phyloP scores from a whole-genome alignment of 2,888 invertebrate species.

The Andrena marginata region DNA sequence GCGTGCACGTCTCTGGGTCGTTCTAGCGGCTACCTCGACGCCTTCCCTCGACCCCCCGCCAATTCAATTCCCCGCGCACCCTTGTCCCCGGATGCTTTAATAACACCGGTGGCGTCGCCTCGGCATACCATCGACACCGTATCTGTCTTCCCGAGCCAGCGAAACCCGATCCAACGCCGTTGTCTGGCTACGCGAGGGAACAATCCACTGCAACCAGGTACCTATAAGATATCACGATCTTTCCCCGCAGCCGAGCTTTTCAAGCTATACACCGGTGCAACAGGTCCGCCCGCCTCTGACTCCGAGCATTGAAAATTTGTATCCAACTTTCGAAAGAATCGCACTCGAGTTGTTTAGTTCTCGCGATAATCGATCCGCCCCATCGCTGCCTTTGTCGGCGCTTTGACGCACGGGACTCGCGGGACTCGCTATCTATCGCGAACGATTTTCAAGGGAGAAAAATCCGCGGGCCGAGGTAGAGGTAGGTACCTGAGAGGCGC shows the following conservation, averaged over 20 bases:
- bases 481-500: slow-evolving; percentile 5
- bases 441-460: background rate
- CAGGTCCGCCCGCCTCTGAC: slow-evolving; percentile 30
- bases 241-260: background rate
- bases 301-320: slow-evolving; percentile 8
- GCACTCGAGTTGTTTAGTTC: slow-evolving; percentile 18
- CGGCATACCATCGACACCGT: background rate
- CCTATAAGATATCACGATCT: background rate
- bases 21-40: slow-evolving; percentile 25
- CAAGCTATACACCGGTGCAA: slow-evolving; percentile 28
- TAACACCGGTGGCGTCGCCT: slow-evolving; percentile 15
- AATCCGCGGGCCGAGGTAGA: slow-evolving; percentile 4
- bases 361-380: slow-evolving; percentile 28
- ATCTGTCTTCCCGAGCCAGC: background rate
- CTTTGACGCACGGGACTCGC: background rate
- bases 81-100: slow-evolving; percentile 4
- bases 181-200: background rate
- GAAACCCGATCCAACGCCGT: background rate
- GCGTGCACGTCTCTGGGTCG: slow-evolving; percentile 59
- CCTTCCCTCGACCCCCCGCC: slow-evolving; percentile 6
- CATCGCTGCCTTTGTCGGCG: background rate
- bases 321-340: background rate
- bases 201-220: background rate
- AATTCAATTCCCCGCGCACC: slow-evolving; percentile 37
- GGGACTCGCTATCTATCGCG: background rate